Evolutionary conservation across 2,888 invertebrate species (phyloP).

Genomic region (Scaptomyza caliginosa): DNA sequence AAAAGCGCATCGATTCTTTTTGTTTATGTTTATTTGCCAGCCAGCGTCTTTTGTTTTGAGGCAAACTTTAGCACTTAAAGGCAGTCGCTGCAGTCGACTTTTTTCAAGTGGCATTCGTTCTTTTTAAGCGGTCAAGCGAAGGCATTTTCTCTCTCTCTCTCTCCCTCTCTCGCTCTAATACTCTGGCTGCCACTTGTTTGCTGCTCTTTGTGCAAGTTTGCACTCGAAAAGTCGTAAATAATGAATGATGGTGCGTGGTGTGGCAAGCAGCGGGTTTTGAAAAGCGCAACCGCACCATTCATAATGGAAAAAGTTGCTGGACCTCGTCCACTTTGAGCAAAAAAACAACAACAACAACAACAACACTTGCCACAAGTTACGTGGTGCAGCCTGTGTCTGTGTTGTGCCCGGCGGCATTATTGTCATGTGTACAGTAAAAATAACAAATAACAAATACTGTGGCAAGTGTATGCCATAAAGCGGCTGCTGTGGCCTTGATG

Average conservation of each 20-base stretch:
- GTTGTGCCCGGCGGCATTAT: constrained; percentile 66
- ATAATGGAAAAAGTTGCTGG: constrained; percentile 76
- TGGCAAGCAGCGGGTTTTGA: too few species aligned
- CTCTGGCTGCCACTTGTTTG: constrained; percentile 78
- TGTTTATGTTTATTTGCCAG: constrained; percentile 14
- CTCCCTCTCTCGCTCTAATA: constrained; percentile 55
- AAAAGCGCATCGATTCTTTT: constrained; percentile 1
- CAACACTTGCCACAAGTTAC: constrained; percentile 51
- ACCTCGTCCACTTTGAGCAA: constrained; percentile 67
- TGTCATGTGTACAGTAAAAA: constrained; percentile 79
- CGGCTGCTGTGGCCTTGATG: constrained; percentile 61
- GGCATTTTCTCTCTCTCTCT: constrained; percentile 10
- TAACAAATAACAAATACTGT: constrained; percentile 62
- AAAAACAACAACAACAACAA: constrained; percentile 19
- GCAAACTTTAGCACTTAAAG: constrained; percentile 71
- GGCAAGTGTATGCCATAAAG: constrained; percentile 28
- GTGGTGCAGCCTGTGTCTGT: constrained; percentile 7
- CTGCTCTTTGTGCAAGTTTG: constrained; percentile 66
- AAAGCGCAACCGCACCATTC: constrained; percentile 80
- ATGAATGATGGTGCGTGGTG: constrained; percentile 67
- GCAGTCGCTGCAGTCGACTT: constrained; percentile 22
- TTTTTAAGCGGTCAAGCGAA: constrained; percentile 68
- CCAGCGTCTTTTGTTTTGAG: constrained; percentile 42
- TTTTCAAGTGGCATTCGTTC: constrained; percentile 32
- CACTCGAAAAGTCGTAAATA: constrained; percentile 78